Conservation (phyloP, 2,797 vertebrate species). For the Siniperca undulata region DNA sequence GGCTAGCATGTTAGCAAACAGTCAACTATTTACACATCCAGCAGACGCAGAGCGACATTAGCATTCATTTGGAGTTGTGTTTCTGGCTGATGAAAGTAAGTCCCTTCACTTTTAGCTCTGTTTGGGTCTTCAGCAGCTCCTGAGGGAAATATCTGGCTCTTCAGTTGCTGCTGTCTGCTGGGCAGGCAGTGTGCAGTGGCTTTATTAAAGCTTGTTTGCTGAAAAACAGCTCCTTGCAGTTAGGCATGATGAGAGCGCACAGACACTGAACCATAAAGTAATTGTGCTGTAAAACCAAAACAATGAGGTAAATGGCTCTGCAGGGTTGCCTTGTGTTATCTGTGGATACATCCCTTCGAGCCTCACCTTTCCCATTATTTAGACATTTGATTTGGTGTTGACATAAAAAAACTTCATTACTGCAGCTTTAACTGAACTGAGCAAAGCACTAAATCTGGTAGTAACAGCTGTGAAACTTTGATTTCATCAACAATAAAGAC, state of each 20-base stretch:
- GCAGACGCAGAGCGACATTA: background rate
- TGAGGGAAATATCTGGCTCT: background rate
- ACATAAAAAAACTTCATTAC: background rate
- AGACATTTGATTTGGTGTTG: no score
- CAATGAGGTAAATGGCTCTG: background rate
- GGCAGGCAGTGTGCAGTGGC: background rate
- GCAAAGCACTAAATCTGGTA: background rate
- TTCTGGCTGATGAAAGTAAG: background rate
- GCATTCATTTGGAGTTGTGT: background rate
- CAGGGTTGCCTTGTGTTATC: background rate
- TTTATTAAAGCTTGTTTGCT: background rate
- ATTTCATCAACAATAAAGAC: background rate
- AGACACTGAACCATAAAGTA: background rate
- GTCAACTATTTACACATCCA: background rate
- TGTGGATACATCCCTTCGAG: background rate
- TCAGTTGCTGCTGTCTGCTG: background rate
- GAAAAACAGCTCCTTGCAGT: no score
- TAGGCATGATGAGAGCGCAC: background rate
- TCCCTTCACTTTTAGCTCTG: background rate
- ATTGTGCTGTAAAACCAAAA: background rate
- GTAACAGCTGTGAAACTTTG: background rate
- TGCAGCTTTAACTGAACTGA: conserved; percentile 12
- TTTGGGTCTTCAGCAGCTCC: no score
- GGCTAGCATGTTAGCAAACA: background rate
- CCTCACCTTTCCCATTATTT: background rate